Conservation (phyloP, 2,797 vertebrate genomes). For the Mustela erminea region DNA sequence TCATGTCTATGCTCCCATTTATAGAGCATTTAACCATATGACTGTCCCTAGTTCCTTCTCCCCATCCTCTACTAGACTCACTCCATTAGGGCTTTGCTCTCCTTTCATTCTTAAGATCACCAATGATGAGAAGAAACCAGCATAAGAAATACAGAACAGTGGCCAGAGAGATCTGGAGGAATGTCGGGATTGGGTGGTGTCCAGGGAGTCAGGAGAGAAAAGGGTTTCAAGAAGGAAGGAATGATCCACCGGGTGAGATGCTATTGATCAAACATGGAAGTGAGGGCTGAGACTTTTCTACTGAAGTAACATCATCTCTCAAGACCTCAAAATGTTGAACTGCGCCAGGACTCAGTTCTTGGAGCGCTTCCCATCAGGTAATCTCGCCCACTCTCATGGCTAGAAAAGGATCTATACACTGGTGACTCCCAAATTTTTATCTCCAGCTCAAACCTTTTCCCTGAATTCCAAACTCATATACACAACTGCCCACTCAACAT, state of each 20-base stretch:
- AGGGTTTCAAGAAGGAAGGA: slow-evolving; percentile 9
- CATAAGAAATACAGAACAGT: neutral
- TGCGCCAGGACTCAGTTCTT: slow-evolving; percentile 16
- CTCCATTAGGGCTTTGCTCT: neutral
- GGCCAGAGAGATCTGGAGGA: neutral
- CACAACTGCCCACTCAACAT: neutral
- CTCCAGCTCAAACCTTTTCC: neutral
- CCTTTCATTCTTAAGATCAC: neutral
- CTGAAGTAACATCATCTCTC: neutral
- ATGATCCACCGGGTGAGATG: neutral
- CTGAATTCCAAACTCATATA: slow-evolving; percentile 43
- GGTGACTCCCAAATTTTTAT: slow-evolving; percentile 24
- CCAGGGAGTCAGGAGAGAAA: slow-evolving; percentile 24
- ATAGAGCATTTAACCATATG: neutral
- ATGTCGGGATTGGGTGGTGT: neutral
- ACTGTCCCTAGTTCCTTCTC: neutral
- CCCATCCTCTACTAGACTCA: neutral
- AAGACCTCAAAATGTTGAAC: neutral
- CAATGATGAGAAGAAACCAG: slow-evolving; percentile 4
- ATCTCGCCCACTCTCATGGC: slow-evolving; percentile 2
- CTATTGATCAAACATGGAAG: neutral
- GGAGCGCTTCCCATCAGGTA: neutral
- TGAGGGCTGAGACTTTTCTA: neutral
- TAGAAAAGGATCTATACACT: neutral
- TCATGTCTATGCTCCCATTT: neutral